A percentile compares a stretch with the other conserved stretches of the same genome.
Evolutionary conservation across 2,113 vertebrate species (phyloP).

Genomic region (Hemichromis elongatus): DNA sequence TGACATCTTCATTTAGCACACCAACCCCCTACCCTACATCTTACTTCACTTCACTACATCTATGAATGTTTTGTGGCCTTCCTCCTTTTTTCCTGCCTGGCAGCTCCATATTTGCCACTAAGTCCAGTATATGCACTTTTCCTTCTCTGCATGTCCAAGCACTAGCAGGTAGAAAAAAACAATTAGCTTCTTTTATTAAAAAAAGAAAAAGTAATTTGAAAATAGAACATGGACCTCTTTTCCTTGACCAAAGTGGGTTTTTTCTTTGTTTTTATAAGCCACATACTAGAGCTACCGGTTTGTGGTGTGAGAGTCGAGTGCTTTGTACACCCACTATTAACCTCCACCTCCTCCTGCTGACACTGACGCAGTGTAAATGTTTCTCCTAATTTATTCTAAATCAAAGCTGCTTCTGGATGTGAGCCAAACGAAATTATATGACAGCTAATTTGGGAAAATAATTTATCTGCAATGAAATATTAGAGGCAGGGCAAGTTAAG

Average conservation of each 20-base stretch:
- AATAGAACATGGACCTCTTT: not conserved
- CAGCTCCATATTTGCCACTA: rapidly evolving
- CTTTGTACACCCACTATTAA: not conserved
- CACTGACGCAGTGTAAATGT: not conserved
- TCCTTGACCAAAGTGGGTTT: not conserved
- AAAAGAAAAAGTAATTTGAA: not conserved
- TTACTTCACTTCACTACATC: not conserved
- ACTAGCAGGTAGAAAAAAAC: not conserved
- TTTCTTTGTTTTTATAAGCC: not conserved
- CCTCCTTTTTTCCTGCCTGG: rapidly evolving
- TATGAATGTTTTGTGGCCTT: not conserved
- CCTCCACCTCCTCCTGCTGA: not conserved
- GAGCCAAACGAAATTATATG: not conserved
- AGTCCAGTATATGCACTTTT: not conserved
- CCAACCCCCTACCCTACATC: not conserved
- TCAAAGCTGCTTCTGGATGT: not conserved
- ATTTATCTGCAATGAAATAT: not conserved
- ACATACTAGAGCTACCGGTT: not conserved
- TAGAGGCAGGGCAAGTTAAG: not conserved
- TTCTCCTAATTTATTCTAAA: not conserved
- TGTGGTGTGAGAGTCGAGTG: not conserved
- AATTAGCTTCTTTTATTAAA: not conserved
- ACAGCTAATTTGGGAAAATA: not conserved
- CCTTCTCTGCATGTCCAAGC: not conserved
- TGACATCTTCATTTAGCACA: not conserved